Base-by-base conservation (phyloP, 2,797 vertebrate genomes). In the Alectoris magna region DNA sequence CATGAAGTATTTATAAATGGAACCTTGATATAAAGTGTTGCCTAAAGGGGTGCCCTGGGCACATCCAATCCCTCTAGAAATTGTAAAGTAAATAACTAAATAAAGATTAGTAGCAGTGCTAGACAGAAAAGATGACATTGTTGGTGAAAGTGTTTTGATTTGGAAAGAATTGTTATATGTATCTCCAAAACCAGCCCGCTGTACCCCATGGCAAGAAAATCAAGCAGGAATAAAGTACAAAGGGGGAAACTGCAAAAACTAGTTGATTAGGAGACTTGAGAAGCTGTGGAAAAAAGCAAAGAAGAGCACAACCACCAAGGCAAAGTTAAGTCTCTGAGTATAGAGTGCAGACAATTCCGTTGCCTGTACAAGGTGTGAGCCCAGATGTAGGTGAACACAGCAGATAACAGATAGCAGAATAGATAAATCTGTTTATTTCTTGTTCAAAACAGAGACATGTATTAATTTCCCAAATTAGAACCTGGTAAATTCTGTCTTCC, bases 1-100 rank as follows among this genome's bases (percentile, higher is more conserved):
- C 94, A 96, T 95, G 74, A 95, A 95, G 51, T 95, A 96, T 96
- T 96, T 91, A 95, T 95, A 95, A 96, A 95, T 93, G 95, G 60
- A 95, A 94, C 87, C 88, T 96, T 96, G 94, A 96, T 96, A 95
- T 96, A 92, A 96, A 96, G 81, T 67, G 81, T 91, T 95, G 93
- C 88, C 93, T 95, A 93, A 93, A 95, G 92, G 95, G 73, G 51
- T 6, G 62, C 88, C 95, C 93, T 94, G 88, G 87, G 95, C 91
- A 84, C 23, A 78, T 94, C 76, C 70, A 93, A 53, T 91, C 73
- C 73, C 70, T 88, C 84, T 79, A 95, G 73, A 93, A 95, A 89
- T 64, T 74, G 76, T 84, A 83, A 94, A 91, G 82, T 64, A 92
- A 93, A 91, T 88, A 96, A 95, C 77, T 87, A 93, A 94, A 93